Percentiles rank a stretch among this genome's conserved stretches.
Conservation (phyloP, 2,113 vertebrate species). For the Mungos mungo region DNA sequence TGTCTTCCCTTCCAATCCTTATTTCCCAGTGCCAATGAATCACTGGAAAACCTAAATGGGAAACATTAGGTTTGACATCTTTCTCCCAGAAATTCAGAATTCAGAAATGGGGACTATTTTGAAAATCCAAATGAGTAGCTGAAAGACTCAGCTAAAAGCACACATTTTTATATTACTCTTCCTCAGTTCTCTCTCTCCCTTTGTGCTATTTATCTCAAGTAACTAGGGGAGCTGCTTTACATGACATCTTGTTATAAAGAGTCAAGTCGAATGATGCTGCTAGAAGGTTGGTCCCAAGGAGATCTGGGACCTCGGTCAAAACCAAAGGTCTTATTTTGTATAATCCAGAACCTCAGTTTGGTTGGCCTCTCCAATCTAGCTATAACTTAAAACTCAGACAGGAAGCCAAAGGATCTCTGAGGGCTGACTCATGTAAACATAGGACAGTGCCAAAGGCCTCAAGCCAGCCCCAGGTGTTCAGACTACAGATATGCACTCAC, state of each 20-base stretch:
- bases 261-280: not conserved
- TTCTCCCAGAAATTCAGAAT: constrained; percentile 52
- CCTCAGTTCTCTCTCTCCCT: constrained; percentile 9
- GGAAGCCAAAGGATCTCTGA: constrained; percentile 52
- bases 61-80: constrained; percentile 42
- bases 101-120: constrained; percentile 64
- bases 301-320: constrained; percentile 37
- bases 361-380: not conserved
- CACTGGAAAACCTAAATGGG: constrained; percentile 33
- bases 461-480: constrained; percentile 2
- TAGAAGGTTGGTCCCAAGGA: not conserved
- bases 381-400: constrained; percentile 43
- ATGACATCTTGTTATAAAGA: constrained; percentile 60
- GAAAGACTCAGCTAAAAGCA: constrained; percentile 54
- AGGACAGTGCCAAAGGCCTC: not conserved
- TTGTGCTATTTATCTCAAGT: constrained; percentile 60
- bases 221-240: constrained; percentile 51
- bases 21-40: not conserved
- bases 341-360: not conserved
- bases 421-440: constrained; percentile 43
- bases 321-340: not conserved
- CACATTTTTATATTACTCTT: constrained; percentile 35
- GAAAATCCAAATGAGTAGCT: constrained; percentile 60
- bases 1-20: not conserved
- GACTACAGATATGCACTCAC: not conserved